Conservation (phyloP, 2,113 vertebrate species). For the Vidua chalybeata region DNA sequence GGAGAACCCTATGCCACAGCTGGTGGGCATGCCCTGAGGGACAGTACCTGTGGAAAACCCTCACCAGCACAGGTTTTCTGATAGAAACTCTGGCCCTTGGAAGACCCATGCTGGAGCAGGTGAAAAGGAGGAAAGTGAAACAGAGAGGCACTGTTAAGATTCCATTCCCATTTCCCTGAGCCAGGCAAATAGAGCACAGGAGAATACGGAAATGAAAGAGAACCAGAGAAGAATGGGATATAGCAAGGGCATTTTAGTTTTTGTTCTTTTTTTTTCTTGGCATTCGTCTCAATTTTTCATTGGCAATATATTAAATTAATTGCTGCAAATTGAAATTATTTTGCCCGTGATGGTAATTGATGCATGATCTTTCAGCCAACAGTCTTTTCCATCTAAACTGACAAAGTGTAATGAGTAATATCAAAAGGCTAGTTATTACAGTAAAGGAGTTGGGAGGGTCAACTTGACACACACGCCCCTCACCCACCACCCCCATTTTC, state of each 20-base stretch:
- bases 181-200: rapidly evolving
- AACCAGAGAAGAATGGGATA: not conserved
- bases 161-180: not conserved
- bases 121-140: not conserved
- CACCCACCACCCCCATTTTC: not conserved
- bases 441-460: not conserved
- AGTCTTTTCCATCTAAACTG: not conserved
- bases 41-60: not conserved
- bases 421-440: not conserved
- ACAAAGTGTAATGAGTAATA: not conserved
- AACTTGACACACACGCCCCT: not conserved
- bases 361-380: not conserved
- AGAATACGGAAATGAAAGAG: not conserved
- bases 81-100: rapidly evolving
- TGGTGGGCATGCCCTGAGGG: not conserved
- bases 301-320: not conserved
- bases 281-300: not conserved
- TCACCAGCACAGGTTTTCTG: not conserved
- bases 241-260: rapidly evolving
- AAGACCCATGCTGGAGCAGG: not conserved
- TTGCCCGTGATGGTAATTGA: not conserved
- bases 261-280: not conserved
- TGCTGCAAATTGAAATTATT: not conserved
- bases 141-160: not conserved
- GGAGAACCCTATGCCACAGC: not conserved